Conservation (phyloP, 2,888 invertebrate species). For the Congeria kusceri region DNA sequence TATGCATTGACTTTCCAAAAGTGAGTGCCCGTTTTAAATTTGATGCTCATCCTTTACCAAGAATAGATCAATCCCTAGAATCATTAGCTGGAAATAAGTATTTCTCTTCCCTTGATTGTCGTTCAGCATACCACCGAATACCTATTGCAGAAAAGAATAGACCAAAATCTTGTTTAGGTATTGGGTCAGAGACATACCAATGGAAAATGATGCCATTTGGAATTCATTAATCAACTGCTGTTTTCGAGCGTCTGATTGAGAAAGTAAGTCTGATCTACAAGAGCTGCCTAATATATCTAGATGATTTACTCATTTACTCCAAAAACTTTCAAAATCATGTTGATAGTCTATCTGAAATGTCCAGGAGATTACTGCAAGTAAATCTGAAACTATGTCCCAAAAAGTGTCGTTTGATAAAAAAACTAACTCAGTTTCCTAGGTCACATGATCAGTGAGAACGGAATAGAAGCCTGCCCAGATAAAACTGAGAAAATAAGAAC, state of each 20-base stretch:
- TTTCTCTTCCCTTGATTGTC: constrained; percentile 39
- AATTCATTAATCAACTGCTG: constrained; percentile 34
- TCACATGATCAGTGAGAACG: constrained; percentile 24
- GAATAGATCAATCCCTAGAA: constrained; percentile 46
- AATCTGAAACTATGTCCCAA: constrained; percentile 26
- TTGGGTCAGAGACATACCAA: constrained; percentile 30
- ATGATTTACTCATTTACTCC: neutral
- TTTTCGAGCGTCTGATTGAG: constrained; percentile 41
- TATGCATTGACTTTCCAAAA: constrained; percentile 45
- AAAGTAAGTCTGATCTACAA: constrained; percentile 4
- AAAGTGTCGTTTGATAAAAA: constrained; percentile 16
- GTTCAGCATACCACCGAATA: constrained; percentile 33
- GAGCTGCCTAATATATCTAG: no score
- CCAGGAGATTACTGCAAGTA: constrained; percentile 10
- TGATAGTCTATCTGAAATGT: constrained; percentile 1
- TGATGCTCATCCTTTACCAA: constrained; percentile 52
- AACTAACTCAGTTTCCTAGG: constrained; percentile 17
- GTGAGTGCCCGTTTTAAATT: constrained; percentile 24
- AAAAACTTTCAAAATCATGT: constrained; percentile 23
- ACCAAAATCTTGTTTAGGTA: constrained; percentile 40
- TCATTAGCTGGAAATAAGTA: constrained; percentile 34
- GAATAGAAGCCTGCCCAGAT: constrained; percentile 14
- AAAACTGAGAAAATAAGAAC: neutral
- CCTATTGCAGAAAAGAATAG: constrained; percentile 26
- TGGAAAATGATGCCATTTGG: constrained; percentile 51